Conservation (phyloP, 2,888 invertebrate species). For the Opisthograptis luteolata region DNA sequence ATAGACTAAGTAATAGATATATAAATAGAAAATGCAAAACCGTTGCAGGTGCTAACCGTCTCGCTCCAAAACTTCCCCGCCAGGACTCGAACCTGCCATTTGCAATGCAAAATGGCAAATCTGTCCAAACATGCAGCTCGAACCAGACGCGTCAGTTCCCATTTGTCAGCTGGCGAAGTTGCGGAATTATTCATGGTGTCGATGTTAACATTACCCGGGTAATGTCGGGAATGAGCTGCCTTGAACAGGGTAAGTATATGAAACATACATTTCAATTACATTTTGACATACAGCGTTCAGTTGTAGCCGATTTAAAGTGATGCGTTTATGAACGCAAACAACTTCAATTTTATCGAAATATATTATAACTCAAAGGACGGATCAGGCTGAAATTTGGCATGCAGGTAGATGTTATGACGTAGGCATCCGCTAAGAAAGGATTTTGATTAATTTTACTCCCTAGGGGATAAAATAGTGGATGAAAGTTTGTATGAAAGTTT, state of each 20-base stretch:
- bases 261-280: neutral
- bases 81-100: conserved; percentile 29
- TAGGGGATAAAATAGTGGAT: too few relatives aligned
- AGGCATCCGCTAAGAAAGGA: too few relatives aligned
- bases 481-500: too few relatives aligned
- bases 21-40: conserved; percentile 7
- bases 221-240: neutral
- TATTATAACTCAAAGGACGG: too few relatives aligned
- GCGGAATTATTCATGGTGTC: conserved; percentile 14
- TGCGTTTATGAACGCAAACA: too few relatives aligned
- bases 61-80: conserved; percentile 7
- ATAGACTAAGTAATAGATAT: too few relatives aligned
- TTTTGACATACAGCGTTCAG: too few relatives aligned
- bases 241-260: neutral
- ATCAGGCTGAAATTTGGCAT: too few relatives aligned
- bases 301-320: too few relatives aligned
- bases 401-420: too few relatives aligned
- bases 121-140: conserved; percentile 36
- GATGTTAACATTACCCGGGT: conserved; percentile 6
- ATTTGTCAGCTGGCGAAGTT: conserved; percentile 3
- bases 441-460: too few relatives aligned
- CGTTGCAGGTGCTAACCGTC: neutral
- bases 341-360: too few relatives aligned
- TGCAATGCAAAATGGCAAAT: conserved; percentile 42
- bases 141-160: conserved; percentile 8